Evolutionary conservation across 2,797 vertebrate species (phyloP), one percentile per base, ranked within the genome.

Genomic region (Tangara arthus): DNA sequence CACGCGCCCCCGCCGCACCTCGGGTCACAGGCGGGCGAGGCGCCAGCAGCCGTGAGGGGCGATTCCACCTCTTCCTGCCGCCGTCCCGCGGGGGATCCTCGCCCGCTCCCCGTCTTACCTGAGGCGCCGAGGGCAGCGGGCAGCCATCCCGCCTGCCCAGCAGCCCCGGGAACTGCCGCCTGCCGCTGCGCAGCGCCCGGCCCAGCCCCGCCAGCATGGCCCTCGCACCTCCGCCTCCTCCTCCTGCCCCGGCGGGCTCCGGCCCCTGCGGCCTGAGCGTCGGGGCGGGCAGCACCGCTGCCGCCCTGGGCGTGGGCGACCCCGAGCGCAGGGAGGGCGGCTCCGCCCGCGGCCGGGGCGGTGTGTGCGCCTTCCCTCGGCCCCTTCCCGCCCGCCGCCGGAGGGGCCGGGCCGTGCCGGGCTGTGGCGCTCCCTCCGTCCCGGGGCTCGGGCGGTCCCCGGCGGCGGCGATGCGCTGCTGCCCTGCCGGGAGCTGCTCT

Each of bases 241-340:
- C 68, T 19, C 18, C 77, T 19, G 20, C 60, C 20, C 15, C 39
- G 41, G 32, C 9, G 46, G 50, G 49, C 3, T 42, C 4, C 44
- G 35, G 32, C 47, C 44, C 72, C 66, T 13, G n/a, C 32, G 15
- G 63, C n/a, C 35, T 18, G 12, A 19, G 77, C 66, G 41, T 56
- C n/a, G 46, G 60, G 37, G n/a, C 69, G 50, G 72, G 73, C 73
- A 41, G 81, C 9, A 49, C 53, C 5, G 84, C 56, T 47, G 68
- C 50, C 23, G 13, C 49, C 34, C 37, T 52, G 42, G 70, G 70
- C 65, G 95, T 90, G 76, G 93, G 91, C 69, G 82, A 72, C 53
- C 64, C 44, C 26, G 19, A 14, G 73, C 11, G 15, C 42, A 35
- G 35, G 24, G 59, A 92, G 94, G 97, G 97, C 87, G 97, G 41